Percentiles rank a stretch among this genome's conserved stretches.
Evolutionary conservation across 2,888 invertebrate species (phyloP).

Genomic region (Meandrusa payeni): DNA sequence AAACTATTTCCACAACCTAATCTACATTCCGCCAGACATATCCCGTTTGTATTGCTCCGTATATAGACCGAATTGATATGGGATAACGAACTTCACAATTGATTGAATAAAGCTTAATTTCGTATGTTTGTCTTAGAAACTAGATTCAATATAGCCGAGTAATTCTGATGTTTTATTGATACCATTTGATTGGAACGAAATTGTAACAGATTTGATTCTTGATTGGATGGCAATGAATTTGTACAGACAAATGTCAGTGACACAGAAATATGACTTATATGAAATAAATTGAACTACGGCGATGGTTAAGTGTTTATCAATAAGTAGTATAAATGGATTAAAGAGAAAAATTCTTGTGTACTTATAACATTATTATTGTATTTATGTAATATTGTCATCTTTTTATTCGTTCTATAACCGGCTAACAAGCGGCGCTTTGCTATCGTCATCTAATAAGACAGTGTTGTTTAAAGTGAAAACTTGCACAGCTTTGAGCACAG

Average conservation of each 20-base stretch:
- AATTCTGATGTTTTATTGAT: slow-evolving; percentile 27
- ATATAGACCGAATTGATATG: slow-evolving; percentile 11
- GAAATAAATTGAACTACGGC: background rate
- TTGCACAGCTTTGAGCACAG: too few species aligned
- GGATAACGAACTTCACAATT: slow-evolving; percentile 25
- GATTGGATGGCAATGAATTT: slow-evolving; percentile 13
- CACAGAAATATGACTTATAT: background rate
- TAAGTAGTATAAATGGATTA: too few species aligned
- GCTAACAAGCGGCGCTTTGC: too few species aligned
- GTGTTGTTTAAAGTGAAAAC: too few species aligned
- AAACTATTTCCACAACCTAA: slow-evolving; percentile 8
- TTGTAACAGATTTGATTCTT: slow-evolving; percentile 26
- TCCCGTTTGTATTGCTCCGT: slow-evolving; percentile 16
- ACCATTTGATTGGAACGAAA: slow-evolving; percentile 25
- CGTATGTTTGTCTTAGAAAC: slow-evolving; percentile 22
- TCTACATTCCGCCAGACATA: slow-evolving; percentile 13
- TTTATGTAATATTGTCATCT: too few species aligned
- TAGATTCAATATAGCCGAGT: slow-evolving; percentile 16
- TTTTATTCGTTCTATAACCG: too few species aligned
- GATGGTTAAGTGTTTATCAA: too few species aligned
- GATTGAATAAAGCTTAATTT: slow-evolving; percentile 24
- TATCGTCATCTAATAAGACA: too few species aligned
- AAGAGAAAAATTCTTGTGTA: too few species aligned
- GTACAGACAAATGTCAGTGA: too few species aligned
- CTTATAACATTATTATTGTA: too few species aligned